These are phyloP conservation scores for Macrophya alboannulata DNA, from an alignment of 2,888 invertebrate species.

Conservation along the genomic window DNA sequence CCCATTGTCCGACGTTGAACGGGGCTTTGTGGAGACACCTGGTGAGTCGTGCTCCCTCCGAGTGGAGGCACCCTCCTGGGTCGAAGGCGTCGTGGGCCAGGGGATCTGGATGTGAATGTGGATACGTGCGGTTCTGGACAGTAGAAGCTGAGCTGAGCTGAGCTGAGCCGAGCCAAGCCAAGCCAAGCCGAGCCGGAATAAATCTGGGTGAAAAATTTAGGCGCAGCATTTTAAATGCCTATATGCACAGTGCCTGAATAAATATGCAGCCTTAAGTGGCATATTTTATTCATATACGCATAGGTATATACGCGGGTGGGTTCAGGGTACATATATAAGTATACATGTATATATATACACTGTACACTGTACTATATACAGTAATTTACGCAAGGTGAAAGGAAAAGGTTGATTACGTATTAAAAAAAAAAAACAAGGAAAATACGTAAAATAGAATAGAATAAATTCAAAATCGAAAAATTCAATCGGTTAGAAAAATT, in stretches of 20 bases:
- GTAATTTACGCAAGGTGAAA: not conserved
- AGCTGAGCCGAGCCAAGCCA: slow-evolving; percentile 8
- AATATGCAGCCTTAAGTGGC: slow-evolving; percentile 4
- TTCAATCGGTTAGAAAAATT: not conserved
- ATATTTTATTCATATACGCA: slow-evolving; percentile 26
- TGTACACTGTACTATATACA: not conserved
- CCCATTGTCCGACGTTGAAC: slow-evolving; percentile 68
- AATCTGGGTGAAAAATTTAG: slow-evolving; percentile 17
- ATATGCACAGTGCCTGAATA: not conserved
- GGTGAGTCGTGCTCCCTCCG: slow-evolving; percentile 58
- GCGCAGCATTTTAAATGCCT: not conserved
- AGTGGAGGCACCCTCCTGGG: slow-evolving; percentile 31
- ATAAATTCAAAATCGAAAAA: not conserved
- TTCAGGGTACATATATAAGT: not conserved
- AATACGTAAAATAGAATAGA: not conserved
- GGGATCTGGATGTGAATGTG: not conserved
- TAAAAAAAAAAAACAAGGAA: not conserved
- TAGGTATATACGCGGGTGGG: not conserved
- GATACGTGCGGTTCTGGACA: not conserved
- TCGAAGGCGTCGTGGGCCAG: slow-evolving; percentile 38
- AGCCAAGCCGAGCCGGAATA: slow-evolving; percentile 19
- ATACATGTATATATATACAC: no score
- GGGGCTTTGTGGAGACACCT: slow-evolving; percentile 67
- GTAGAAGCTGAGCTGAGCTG: slow-evolving; percentile 19
- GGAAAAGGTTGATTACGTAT: not conserved